Base-by-base conservation (phyloP, 2,797 vertebrate species). In the Okamejei kenojei region DNA sequence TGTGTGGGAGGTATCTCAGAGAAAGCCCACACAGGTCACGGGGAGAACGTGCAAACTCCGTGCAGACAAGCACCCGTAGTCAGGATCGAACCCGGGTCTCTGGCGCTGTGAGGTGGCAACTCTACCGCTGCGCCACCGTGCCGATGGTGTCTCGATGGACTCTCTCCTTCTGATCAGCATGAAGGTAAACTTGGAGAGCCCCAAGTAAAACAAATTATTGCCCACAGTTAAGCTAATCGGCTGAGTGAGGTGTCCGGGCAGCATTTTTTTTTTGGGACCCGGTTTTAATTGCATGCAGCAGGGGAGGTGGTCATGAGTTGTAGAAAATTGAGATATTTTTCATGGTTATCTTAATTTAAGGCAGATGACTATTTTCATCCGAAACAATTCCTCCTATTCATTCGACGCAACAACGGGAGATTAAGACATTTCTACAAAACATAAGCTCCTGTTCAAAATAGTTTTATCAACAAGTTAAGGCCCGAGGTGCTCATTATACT, bases 341-440 rank as follows among this genome's bases (percentile, higher is more conserved):
- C 58, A 63, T 32, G 29, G 23, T 26, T 63, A 13, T 32, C 82
- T n/a, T 86, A 86, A 86, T 86, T 54, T 63, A 63, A 86, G 58
- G 82, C 26, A n/a, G 58, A 63, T 86, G 82, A 86, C 54, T 13
- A 17, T 58, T 13, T 84, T 84, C 13, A 84, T 61, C 61, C 61
- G 81, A 84, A 58, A 29, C 61, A 84, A 86, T 86, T 86, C 26
- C 58, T 26, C 54, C 61, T 58, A 84, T 84, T 84, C 29, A 86
- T 86, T 86, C 26, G 58, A 63, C 11, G 63, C 82, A 86, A 54
- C 38, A 54, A 81, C 45, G 58, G 58, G 13, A 63, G 54, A 0
- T 63, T 17, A 63, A n/a, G 7, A 26, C 26, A n/a, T 26, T 26
- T 19, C 82, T n/a, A n/a, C 26, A 29, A 32, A 63, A 63, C 8